phyloP scores from a whole-genome alignment of 2,113 vertebrate genomes.

The Brevimyrus niger region DNA sequence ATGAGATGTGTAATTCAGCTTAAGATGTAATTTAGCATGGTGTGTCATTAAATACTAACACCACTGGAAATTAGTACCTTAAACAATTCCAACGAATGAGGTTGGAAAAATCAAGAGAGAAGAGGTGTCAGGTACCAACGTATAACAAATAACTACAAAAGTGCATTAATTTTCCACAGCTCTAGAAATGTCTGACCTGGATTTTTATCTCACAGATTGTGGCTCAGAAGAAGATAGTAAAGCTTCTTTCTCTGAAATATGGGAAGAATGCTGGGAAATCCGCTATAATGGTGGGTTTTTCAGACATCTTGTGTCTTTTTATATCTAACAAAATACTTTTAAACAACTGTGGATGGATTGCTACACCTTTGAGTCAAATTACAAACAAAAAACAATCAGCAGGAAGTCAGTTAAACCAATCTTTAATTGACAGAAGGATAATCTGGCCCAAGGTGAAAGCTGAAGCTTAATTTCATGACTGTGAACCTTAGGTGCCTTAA shows the following conservation, averaged over 20 bases:
- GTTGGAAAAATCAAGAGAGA: background rate
- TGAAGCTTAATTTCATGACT: background rate
- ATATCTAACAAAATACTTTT: background rate
- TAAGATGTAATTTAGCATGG: background rate
- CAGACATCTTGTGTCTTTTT: background rate
- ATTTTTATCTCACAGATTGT: conserved; percentile 69
- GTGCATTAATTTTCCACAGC: background rate
- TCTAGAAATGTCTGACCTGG: background rate
- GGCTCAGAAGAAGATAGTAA: conserved; percentile 86
- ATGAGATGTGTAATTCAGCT: background rate
- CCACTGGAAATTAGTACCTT: background rate
- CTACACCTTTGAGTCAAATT: background rate
- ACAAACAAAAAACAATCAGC: background rate
- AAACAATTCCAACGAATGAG: background rate
- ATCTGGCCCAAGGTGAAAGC: background rate
- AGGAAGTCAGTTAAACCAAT: background rate
- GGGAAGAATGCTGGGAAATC: conserved; percentile 89
- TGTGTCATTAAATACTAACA: background rate
- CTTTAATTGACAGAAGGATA: background rate
- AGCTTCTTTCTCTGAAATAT: conserved; percentile 77
- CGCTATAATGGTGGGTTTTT: conserved; percentile 74
- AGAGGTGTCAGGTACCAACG: background rate
- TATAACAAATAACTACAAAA: background rate
- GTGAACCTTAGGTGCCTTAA: background rate
- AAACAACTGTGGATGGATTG: background rate